Conservation (phyloP, 2,888 invertebrate species). For the Stenodema calcarata region DNA sequence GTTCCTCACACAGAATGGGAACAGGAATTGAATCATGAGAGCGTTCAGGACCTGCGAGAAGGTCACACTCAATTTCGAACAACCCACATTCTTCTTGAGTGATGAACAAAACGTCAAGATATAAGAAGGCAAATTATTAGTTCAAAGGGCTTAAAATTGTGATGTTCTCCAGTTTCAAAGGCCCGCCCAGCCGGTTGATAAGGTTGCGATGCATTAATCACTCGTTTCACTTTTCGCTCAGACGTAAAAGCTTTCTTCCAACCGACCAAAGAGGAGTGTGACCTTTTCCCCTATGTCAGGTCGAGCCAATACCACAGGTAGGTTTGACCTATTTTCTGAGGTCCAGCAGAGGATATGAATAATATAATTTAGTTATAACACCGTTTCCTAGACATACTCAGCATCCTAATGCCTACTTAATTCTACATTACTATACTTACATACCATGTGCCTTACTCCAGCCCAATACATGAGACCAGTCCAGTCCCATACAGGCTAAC, state of each 20-base stretch:
- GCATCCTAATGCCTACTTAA: no score
- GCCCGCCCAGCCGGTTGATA: neutral
- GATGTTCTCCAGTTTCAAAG: neutral
- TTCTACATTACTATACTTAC: no score
- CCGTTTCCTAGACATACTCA: no score
- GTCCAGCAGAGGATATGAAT: no score
- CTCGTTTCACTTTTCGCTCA: neutral
- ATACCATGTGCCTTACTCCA: no score
- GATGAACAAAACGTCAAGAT: neutral
- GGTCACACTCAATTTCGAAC: neutral
- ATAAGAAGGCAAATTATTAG: neutral
- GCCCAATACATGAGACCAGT: no score
- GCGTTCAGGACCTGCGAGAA: neutral
- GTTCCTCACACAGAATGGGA: neutral
- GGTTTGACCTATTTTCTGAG: no score
- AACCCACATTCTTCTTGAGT: neutral
- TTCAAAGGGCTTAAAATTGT: neutral
- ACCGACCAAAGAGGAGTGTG: neutral
- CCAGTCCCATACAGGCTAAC: no score
- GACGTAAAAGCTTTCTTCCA: neutral
- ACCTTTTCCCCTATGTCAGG: neutral
- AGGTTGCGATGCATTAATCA: neutral
- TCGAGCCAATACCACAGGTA: neutral
- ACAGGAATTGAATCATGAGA: neutral
- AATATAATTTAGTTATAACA: no score